A percentile compares a stretch with the other conserved stretches of the same genome.
Conservation (phyloP, 2,113 vertebrate genomes). For the Pundamilia nyererei region DNA sequence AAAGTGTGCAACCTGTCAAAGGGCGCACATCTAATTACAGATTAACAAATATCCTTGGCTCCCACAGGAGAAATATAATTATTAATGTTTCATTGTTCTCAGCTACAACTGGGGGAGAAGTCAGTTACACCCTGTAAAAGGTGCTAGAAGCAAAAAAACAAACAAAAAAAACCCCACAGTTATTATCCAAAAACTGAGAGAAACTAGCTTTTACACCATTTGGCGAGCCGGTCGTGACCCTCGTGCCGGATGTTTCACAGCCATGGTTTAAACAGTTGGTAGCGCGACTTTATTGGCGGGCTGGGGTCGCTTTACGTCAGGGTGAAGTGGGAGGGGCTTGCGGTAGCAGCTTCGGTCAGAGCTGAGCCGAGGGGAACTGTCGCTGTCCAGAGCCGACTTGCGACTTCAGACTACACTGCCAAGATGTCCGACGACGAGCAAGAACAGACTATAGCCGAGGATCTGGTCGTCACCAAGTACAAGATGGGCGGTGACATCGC, state of each 20-base stretch:
- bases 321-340: not conserved
- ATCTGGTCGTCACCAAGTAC: conserved; percentile 93
- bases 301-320: not conserved
- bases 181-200: not conserved
- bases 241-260: not conserved
- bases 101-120: not conserved
- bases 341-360: not conserved
- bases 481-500: conserved; percentile 93
- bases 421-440: conserved; percentile 83
- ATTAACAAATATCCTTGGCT: not conserved
- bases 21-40: not conserved
- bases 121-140: too few relatives aligned
- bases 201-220: not conserved
- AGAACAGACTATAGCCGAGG: conserved; percentile 90
- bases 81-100: not conserved
- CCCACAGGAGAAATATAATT: not conserved
- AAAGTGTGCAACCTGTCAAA: not conserved
- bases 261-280: not conserved
- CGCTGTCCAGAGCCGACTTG: not conserved
- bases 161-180: not conserved
- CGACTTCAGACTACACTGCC: conserved; percentile 29
- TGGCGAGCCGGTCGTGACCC: not conserved
- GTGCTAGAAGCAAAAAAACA: not conserved
- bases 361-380: not conserved
- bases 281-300: conserved; percentile 16